Evolutionary conservation across 2,888 invertebrate species (phyloP).

Genomic region (Anthrax anthrax): DNA sequence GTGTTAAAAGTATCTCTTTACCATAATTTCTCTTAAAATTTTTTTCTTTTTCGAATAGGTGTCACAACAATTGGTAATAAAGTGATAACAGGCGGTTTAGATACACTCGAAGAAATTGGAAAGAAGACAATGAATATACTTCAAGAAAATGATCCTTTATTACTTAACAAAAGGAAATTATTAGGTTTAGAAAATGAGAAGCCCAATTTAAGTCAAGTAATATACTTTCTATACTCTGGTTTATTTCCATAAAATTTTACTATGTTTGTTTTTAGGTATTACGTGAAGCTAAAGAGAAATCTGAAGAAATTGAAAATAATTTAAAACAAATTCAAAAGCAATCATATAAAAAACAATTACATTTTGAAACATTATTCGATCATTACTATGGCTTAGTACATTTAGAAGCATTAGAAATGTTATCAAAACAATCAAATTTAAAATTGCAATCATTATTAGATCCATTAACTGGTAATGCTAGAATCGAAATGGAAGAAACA

Average conservation of each 20-base stretch:
- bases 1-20: too few species aligned
- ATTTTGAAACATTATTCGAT: constrained; percentile 72
- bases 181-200: constrained; percentile 28
- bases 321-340: constrained; percentile 23
- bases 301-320: constrained; percentile 36
- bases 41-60: constrained; percentile 20
- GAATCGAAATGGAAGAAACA: constrained; percentile 57
- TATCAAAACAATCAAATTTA: constrained; percentile 66
- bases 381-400: constrained; percentile 79
- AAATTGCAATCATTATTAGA: constrained; percentile 52
- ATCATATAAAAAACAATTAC: constrained; percentile 37
- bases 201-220: constrained; percentile 26
- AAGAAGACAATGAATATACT: constrained; percentile 90
- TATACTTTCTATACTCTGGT: not conserved
- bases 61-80: constrained; percentile 40
- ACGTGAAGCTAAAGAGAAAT: constrained; percentile 53
- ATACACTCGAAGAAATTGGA: constrained; percentile 83
- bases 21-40: not conserved
- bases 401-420: constrained; percentile 80
- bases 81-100: constrained; percentile 66
- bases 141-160: constrained; percentile 82
- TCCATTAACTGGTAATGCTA: constrained; percentile 41
- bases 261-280: constrained; percentile 40
- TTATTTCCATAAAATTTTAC: not conserved
- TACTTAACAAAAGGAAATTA: constrained; percentile 50